Conservation (phyloP, 1,140 invertebrate genomes). For the Nephila pilipes region DNA sequence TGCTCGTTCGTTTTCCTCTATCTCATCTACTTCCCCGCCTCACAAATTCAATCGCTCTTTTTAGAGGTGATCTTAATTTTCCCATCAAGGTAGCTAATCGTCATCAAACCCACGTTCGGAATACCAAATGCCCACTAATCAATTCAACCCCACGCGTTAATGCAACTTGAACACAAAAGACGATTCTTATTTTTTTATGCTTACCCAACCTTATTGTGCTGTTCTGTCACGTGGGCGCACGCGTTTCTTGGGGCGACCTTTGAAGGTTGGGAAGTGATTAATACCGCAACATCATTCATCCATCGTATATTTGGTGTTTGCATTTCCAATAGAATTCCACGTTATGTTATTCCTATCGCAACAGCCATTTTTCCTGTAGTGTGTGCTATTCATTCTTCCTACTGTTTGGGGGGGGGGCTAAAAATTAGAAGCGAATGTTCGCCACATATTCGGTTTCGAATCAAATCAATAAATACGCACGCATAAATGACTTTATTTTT, state of each 20-base stretch:
- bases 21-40: not conserved
- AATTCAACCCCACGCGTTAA: conserved; percentile 25
- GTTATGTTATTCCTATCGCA: no score
- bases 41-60: not conserved
- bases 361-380: no score
- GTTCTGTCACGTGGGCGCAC: not conserved
- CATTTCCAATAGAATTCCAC: no score
- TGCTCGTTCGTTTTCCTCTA: no score
- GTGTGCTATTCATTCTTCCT: no score
- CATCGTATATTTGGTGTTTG: not conserved
- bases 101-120: conserved; percentile 1
- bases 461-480: no score
- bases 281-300: not conserved
- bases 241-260: not conserved
- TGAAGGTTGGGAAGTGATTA: conserved; percentile 26
- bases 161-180: conserved; percentile 2
- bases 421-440: no score
- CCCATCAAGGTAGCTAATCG: conserved; percentile 13
- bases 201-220: not conserved
- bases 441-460: no score
- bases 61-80: conserved; percentile 8
- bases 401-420: no score
- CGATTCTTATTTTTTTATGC: not conserved
- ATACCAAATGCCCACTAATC: conserved; percentile 15
- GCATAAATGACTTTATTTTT: no score